Conservation (phyloP, 2,113 vertebrate genomes). For the Prolemur simus region DNA sequence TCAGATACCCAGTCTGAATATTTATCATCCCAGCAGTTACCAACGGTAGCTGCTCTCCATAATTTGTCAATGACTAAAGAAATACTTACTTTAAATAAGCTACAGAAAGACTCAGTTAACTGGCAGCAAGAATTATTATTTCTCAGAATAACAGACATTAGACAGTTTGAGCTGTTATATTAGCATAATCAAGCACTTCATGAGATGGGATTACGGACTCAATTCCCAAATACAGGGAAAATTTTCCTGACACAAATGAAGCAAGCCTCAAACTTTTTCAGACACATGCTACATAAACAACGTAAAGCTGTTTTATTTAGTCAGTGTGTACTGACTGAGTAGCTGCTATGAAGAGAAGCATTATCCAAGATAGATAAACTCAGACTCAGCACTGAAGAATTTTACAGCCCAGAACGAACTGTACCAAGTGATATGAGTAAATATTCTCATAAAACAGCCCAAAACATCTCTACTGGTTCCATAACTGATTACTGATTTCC, state of each 20-base stretch:
- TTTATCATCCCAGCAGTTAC: not conserved
- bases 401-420: slow-evolving; percentile 56
- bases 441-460: slow-evolving; percentile 44
- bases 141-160: slow-evolving; percentile 27
- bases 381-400: not conserved
- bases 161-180: not conserved
- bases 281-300: slow-evolving; percentile 17
- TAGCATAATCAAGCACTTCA: not conserved
- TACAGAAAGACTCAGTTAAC: slow-evolving; percentile 20
- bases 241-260: slow-evolving; percentile 1
- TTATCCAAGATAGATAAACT: not conserved
- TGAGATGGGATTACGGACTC: not conserved
- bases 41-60: slow-evolving; percentile 30
- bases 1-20: not conserved
- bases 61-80: slow-evolving; percentile 2
- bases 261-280: not conserved
- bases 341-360: slow-evolving; percentile 38
- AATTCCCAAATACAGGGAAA: slow-evolving; percentile 22
- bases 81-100: slow-evolving; percentile 33
- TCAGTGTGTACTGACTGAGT: not conserved
- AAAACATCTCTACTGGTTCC: slow-evolving; percentile 32
- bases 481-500: not conserved
- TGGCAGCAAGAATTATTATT: not conserved
- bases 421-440: slow-evolving; percentile 34
- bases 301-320: slow-evolving; percentile 50